phyloP scores from a whole-genome alignment of 2,113 vertebrate genomes.

The Mustela lutreola region DNA sequence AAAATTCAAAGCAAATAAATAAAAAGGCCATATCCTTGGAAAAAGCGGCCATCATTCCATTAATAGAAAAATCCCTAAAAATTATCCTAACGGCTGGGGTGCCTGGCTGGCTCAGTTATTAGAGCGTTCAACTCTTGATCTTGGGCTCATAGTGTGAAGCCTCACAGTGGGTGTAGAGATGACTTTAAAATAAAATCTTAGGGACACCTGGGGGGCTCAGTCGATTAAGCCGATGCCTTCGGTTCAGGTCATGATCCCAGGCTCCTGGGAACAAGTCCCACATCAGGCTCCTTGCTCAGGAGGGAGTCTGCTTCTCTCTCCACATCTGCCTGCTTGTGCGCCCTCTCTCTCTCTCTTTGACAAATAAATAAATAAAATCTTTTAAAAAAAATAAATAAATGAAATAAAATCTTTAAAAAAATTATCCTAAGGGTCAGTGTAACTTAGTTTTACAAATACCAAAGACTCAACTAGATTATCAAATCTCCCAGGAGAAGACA shows the following conservation, averaged over 20 bases:
- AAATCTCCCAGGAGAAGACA: not conserved
- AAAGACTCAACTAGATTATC: not conserved
- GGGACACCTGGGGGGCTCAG: too few species aligned
- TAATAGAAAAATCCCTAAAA: constrained; percentile 59
- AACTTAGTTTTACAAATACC: constrained; percentile 56
- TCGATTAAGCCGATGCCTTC: too few species aligned
- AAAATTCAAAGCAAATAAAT: not conserved
- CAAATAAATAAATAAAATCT: not conserved
- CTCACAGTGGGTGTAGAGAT: not conserved
- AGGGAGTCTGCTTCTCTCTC: too few species aligned
- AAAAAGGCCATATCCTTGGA: not conserved
- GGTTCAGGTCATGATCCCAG: too few species aligned
- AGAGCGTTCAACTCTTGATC: not conserved
- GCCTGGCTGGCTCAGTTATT: not conserved
- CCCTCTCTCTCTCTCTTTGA: too few species aligned
- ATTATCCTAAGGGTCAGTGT: constrained; percentile 1
- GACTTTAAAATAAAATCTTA: not conserved
- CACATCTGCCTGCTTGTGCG: too few species aligned
- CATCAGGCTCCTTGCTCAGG: too few species aligned
- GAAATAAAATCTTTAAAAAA: not conserved
- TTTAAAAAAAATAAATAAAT: not conserved
- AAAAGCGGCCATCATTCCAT: not conserved
- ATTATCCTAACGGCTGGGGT: not conserved
- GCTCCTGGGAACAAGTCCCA: too few species aligned
- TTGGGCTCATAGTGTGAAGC: not conserved